Conservation (phyloP, 2,113 vertebrate genomes). For the Puntigrus tetrazona region DNA sequence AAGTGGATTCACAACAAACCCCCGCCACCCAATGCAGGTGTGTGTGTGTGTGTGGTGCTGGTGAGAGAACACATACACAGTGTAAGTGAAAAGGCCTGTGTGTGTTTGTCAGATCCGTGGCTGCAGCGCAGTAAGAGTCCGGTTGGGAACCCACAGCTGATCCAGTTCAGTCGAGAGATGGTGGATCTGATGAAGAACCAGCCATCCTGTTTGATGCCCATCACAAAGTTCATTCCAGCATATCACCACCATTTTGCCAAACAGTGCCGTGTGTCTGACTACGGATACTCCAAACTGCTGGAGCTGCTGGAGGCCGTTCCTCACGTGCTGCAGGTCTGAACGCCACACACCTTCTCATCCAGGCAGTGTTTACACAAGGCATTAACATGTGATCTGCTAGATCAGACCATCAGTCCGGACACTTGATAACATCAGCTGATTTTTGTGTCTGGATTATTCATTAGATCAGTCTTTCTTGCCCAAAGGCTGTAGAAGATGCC, state of each 20-base stretch:
- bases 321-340: constrained; percentile 89
- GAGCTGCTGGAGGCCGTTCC: constrained; percentile 95
- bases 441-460: no score
- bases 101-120: constrained; percentile 82
- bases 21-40: constrained; percentile 87
- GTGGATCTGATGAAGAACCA: constrained; percentile 93
- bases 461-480: no score
- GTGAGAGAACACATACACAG: no score
- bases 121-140: constrained; percentile 93
- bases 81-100: not conserved
- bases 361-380: no score
- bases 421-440: no score
- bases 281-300: constrained; percentile 91
- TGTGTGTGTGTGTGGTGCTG: not conserved
- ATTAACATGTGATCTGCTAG: no score
- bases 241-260: constrained; percentile 98
- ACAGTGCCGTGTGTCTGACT: constrained; percentile 96
- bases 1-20: constrained; percentile 99
- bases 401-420: no score
- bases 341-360: not conserved
- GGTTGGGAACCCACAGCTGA: constrained; percentile 94
- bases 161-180: constrained; percentile 96
- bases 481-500: no score
- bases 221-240: constrained; percentile 92
- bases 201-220: constrained; percentile 84